These are phyloP conservation scores for Cabera pusaria DNA, from an alignment of 2,888 invertebrate genomes.

Conservation along the genomic window DNA sequence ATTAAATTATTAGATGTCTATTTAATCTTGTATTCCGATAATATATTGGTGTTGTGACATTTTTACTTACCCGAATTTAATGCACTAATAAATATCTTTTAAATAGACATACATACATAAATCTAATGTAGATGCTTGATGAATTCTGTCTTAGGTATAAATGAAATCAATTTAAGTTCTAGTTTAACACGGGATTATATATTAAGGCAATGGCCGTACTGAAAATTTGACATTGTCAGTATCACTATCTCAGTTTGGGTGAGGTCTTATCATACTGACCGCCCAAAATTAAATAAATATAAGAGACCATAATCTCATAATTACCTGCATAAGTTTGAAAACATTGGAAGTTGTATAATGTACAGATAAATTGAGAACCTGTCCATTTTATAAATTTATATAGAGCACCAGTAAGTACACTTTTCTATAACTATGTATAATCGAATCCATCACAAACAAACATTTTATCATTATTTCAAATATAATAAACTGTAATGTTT, in stretches of 20 bases:
- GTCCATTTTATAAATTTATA: slow-evolving; percentile 59
- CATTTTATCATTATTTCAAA: slow-evolving; percentile 25
- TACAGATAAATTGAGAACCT: slow-evolving; percentile 39
- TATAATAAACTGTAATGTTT: slow-evolving; percentile 28
- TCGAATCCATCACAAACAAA: slow-evolving; percentile 29
- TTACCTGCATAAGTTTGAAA: slow-evolving; percentile 37
- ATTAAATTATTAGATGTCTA: too few species aligned
- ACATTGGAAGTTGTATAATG: slow-evolving; percentile 39
- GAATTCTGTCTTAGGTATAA: slow-evolving; percentile 10
- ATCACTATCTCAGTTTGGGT: background rate
- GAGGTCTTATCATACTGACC: slow-evolving; percentile 37
- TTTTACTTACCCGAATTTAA: too few species aligned
- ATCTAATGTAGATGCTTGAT: slow-evolving; percentile 6
- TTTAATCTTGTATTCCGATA: too few species aligned
- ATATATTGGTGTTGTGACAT: too few species aligned
- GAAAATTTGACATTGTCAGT: slow-evolving; percentile 3
- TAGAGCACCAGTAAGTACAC: slow-evolving; percentile 28
- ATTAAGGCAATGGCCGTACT: background rate
- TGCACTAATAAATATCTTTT: too few species aligned
- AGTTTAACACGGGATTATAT: too few species aligned
- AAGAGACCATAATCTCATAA: slow-evolving; percentile 40
- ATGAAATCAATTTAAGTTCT: too few species aligned
- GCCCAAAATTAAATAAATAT: slow-evolving; percentile 38
- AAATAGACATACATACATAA: too few species aligned
- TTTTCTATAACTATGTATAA: slow-evolving; percentile 23